Conservation (phyloP, 92 coral and sea anemone species). For the Epizoanthus illoricatus region DNA sequence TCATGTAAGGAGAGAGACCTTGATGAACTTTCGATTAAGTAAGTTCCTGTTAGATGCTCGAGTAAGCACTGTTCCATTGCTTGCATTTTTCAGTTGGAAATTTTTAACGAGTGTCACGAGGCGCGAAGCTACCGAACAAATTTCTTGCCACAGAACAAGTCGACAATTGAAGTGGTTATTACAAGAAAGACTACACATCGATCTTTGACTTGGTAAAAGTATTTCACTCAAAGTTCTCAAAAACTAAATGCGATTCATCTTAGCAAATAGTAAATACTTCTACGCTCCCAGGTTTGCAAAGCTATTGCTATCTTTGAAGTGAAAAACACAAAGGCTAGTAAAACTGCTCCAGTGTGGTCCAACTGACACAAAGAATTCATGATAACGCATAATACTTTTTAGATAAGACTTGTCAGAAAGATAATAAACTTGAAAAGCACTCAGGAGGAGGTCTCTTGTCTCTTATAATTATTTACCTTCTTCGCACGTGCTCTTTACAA, state of each 20-base stretch:
- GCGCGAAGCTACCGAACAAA: background rate
- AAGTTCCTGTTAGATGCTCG: constrained; percentile 17
- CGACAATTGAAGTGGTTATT: background rate
- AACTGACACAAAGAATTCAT: constrained; percentile 19
- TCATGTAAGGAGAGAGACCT: constrained; percentile 11
- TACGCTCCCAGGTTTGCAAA: background rate
- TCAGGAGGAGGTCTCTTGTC: constrained; percentile 27
- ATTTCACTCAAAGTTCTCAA: background rate
- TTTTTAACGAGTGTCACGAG: background rate
- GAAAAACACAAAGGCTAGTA: background rate
- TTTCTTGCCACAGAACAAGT: background rate
- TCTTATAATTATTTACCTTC: constrained; percentile 31
- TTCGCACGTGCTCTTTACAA: constrained; percentile 30
- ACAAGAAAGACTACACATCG: background rate
- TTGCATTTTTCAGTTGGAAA: constrained; percentile 14
- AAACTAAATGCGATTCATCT: too few species aligned
- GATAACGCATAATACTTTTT: constrained; percentile 23
- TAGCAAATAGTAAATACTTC: too few species aligned
- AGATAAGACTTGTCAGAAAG: constrained; percentile 42
- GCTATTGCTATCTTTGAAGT: background rate
- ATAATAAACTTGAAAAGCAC: constrained; percentile 44
- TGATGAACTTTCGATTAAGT: constrained; percentile 28
- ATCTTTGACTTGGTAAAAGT: background rate
- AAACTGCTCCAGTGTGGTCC: constrained; percentile 10
- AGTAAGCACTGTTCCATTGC: background rate